Conservation (phyloP, 1,140 invertebrate genomes). For the Hetaerina americana region DNA sequence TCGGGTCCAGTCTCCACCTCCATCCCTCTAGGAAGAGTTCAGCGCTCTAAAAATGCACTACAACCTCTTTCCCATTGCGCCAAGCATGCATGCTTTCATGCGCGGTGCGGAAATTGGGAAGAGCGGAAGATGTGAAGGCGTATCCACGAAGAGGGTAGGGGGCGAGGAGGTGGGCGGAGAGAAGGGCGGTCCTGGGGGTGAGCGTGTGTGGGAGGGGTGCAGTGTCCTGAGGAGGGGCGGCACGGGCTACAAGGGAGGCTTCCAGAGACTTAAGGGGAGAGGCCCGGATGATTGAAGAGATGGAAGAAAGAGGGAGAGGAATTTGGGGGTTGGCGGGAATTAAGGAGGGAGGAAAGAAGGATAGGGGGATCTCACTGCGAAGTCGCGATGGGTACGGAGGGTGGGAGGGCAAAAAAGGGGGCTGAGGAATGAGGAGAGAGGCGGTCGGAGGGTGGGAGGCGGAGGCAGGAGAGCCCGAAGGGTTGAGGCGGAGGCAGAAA, state of each 20-base stretch:
- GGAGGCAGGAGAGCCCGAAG: not conserved
- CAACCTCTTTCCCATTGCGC: no score
- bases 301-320: slow-evolving; percentile 23
- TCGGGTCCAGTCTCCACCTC: no score
- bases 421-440: slow-evolving; percentile 11
- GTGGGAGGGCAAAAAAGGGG: slow-evolving; percentile 7
- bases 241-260: slow-evolving; percentile 25
- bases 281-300: slow-evolving; percentile 25
- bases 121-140: no score
- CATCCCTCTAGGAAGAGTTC: no score
- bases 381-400: not conserved
- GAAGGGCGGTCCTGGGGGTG: no score
- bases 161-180: no score
- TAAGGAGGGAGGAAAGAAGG: slow-evolving; percentile 15
- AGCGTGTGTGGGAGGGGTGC: not conserved
- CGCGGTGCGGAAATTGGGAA: no score
- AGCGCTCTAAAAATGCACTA: no score
- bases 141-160: no score
- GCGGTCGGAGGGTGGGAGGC: slow-evolving; percentile 3
- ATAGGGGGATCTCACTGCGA: slow-evolving; percentile 10
- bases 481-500: slow-evolving; percentile 7
- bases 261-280: slow-evolving; percentile 18
- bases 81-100: no score
- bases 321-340: slow-evolving; percentile 22
- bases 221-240: slow-evolving; percentile 25